Evolutionary conservation across 2,888 invertebrate species (phyloP).

Genomic region (Autographa gamma): DNA sequence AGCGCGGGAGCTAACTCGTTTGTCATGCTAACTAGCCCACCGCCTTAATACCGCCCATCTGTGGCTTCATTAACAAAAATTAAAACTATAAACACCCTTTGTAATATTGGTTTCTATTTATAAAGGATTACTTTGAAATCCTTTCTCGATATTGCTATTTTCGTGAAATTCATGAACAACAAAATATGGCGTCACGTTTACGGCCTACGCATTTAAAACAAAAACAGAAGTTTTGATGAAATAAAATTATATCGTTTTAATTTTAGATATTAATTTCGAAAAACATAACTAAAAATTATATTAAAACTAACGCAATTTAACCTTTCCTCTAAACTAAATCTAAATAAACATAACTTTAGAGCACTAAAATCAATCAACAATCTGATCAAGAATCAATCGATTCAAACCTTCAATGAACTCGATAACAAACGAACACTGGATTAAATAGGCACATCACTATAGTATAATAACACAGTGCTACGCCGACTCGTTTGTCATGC

Average conservation of each 20-base stretch:
- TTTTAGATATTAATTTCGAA: too few relatives aligned
- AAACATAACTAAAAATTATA: too few relatives aligned
- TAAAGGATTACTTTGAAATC: not conserved
- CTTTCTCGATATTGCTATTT: not conserved
- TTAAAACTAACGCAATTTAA: too few relatives aligned
- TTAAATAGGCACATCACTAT: slow-evolving; percentile 38
- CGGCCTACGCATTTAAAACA: too few relatives aligned
- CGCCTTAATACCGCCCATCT: slow-evolving; percentile 69
- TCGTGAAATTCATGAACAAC: not conserved
- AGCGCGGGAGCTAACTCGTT: slow-evolving; percentile 61
- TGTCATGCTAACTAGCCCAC: slow-evolving; percentile 72
- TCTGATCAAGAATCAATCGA: not conserved
- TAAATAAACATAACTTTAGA: not conserved
- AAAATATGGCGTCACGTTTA: too few relatives aligned
- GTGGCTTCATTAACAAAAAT: slow-evolving; percentile 59
- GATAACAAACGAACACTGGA: slow-evolving; percentile 24
- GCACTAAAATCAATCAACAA: not conserved
- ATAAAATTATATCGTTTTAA: too few relatives aligned
- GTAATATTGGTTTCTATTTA: not conserved
- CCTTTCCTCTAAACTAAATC: too few relatives aligned
- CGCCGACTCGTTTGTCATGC: slow-evolving; percentile 74
- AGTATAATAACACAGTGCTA: slow-evolving; percentile 60
- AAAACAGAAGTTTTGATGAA: too few relatives aligned
- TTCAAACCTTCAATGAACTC: slow-evolving; percentile 11
- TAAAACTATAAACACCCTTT: not conserved